A percentile compares a stretch with the other conserved stretches of the same genome.
phyloP scores from a whole-genome alignment of 2,113 vertebrate species.

The Leiothrix lutea region DNA sequence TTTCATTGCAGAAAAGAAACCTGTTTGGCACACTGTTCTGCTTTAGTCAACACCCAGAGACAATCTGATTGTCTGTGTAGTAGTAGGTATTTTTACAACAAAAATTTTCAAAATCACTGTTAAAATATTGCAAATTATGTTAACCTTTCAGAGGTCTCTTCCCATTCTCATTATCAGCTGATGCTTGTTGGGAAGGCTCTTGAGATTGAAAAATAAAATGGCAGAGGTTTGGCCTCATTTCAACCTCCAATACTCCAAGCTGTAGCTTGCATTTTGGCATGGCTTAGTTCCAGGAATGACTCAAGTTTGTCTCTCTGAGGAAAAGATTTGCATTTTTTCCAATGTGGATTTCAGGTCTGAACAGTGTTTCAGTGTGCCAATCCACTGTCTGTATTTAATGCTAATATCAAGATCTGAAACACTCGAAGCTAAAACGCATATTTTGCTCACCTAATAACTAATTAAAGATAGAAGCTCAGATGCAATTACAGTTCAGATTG shows the following conservation, averaged over 20 bases:
- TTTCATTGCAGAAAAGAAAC: not conserved
- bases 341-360: not conserved
- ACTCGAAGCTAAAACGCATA: not conserved
- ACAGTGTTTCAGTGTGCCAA: not conserved
- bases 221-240: not conserved
- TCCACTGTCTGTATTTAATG: not conserved
- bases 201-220: not conserved
- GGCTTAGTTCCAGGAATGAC: not conserved
- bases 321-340: not conserved
- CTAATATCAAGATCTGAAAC: not conserved
- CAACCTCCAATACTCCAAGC: not conserved
- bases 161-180: not conserved
- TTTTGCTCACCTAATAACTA: not conserved
- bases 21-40: not conserved
- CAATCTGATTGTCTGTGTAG: not conserved
- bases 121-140: not conserved
- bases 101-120: not conserved
- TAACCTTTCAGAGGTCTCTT: not conserved
- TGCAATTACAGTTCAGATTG: not conserved
- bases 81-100: not conserved
- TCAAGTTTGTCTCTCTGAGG: not conserved
- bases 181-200: not conserved
- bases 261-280: not conserved
- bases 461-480: not conserved
- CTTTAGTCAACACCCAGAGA: not conserved